These are phyloP conservation scores for Thymelicus sylvestris DNA, from an alignment of 2,888 invertebrate genomes.

Conservation along the genomic window DNA sequence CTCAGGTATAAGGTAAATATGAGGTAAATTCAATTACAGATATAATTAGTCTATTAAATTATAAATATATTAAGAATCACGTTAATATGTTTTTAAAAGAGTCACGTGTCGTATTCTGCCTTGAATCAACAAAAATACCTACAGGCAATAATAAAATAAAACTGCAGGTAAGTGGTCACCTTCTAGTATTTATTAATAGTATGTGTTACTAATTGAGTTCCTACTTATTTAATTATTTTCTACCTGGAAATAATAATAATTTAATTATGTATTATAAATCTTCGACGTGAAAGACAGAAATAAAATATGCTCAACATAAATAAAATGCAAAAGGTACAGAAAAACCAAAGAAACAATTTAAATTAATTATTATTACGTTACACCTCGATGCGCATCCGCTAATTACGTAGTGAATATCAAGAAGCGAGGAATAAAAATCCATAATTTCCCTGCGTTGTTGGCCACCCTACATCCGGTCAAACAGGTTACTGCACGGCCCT, in stretches of 20 bases:
- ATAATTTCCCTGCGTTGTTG: constrained; percentile 55
- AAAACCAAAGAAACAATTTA: constrained; percentile 2
- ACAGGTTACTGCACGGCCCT: constrained; percentile 70
- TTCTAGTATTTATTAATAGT: too few relatives aligned
- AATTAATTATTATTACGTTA: constrained; percentile 6
- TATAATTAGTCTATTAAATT: too few relatives aligned
- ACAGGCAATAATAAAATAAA: too few relatives aligned
- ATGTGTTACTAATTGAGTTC: too few relatives aligned
- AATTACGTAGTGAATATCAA: constrained; percentile 24
- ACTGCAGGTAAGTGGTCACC: too few relatives aligned
- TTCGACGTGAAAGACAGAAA: background rate
- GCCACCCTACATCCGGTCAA: constrained; percentile 73
- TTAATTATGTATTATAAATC: background rate
- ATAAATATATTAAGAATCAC: too few relatives aligned
- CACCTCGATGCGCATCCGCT: constrained; percentile 10
- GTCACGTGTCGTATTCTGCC: too few relatives aligned
- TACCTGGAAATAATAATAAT: too few relatives aligned
- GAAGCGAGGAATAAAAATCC: constrained; percentile 54
- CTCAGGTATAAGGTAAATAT: too few relatives aligned
- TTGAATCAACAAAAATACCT: too few relatives aligned
- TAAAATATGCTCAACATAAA: constrained; percentile 2
- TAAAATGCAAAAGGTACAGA: background rate
- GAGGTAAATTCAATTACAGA: too few relatives aligned
- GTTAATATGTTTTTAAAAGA: too few relatives aligned
- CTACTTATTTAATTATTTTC: background rate